phyloP scores from a whole-genome alignment of 2,797 vertebrate species.

The Pseudocheirus occidentalis region DNA sequence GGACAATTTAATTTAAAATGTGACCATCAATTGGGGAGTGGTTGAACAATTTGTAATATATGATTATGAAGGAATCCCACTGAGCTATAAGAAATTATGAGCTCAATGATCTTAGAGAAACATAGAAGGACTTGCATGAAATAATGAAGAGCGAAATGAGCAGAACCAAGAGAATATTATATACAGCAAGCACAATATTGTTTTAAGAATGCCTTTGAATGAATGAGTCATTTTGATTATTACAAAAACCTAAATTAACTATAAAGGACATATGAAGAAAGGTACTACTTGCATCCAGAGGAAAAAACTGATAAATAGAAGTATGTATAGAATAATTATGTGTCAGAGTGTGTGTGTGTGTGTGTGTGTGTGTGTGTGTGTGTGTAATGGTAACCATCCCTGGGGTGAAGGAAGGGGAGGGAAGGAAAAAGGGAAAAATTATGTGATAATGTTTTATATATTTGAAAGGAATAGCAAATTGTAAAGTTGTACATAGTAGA shows the following conservation, averaged over 20 bases:
- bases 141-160: background rate
- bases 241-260: background rate
- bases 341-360: no score
- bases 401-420: no score
- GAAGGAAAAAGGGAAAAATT: background rate
- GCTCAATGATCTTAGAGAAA: background rate
- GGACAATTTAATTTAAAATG: background rate
- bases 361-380: background rate
- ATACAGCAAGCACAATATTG: background rate
- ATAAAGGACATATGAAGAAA: background rate
- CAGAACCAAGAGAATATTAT: background rate
- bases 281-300: background rate
- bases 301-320: background rate
- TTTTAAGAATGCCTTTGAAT: background rate
- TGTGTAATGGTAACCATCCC: background rate
- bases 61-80: background rate
- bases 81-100: background rate
- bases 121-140: background rate
- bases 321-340: background rate
- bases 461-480: background rate
- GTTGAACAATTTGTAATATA: background rate
- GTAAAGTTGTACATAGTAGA: background rate
- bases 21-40: background rate
- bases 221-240: background rate
- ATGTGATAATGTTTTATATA: background rate